These are phyloP conservation scores for Vulpes lagopus DNA, from an alignment of 2,113 vertebrate species.

Conservation along the genomic window DNA sequence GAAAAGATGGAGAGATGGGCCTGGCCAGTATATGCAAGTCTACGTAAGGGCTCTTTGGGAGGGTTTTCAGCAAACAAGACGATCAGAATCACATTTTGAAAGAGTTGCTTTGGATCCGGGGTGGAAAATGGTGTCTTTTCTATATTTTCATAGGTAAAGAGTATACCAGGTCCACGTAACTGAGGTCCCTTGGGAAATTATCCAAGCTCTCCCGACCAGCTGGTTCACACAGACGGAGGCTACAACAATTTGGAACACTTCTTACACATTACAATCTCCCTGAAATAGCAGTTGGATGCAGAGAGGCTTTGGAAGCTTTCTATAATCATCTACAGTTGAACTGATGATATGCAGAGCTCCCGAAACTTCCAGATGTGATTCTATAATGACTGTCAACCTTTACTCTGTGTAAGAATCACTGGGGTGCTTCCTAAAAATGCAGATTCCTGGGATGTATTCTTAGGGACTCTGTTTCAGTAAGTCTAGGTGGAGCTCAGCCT, in stretches of 20 bases:
- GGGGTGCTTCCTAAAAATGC: neutral
- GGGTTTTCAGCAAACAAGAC: neutral
- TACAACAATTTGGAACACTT: conserved; percentile 49
- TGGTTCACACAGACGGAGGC: conserved; percentile 66
- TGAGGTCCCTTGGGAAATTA: conserved; percentile 61
- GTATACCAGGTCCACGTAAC: conserved; percentile 46
- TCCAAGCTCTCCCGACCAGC: conserved; percentile 63
- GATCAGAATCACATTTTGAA: conserved; percentile 17
- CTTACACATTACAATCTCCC: neutral
- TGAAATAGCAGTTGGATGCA: conserved; percentile 60
- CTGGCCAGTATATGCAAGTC: neutral
- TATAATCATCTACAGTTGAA: conserved; percentile 45
- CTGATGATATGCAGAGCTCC: conserved; percentile 39
- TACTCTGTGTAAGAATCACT: neutral
- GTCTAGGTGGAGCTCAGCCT: neutral
- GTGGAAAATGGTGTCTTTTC: conserved; percentile 31
- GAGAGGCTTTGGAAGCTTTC: conserved; percentile 54
- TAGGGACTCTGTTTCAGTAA: neutral
- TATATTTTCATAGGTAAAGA: conserved; percentile 60
- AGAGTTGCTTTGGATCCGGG: conserved; percentile 10
- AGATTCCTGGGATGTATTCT: neutral
- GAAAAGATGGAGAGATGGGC: neutral
- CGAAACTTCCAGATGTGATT: conserved; percentile 20
- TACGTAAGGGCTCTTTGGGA: neutral
- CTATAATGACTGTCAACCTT: neutral